These are phyloP conservation scores for Zygothrica quintamaculata DNA, from an alignment of 2,888 invertebrate species.

Conservation along the genomic window DNA sequence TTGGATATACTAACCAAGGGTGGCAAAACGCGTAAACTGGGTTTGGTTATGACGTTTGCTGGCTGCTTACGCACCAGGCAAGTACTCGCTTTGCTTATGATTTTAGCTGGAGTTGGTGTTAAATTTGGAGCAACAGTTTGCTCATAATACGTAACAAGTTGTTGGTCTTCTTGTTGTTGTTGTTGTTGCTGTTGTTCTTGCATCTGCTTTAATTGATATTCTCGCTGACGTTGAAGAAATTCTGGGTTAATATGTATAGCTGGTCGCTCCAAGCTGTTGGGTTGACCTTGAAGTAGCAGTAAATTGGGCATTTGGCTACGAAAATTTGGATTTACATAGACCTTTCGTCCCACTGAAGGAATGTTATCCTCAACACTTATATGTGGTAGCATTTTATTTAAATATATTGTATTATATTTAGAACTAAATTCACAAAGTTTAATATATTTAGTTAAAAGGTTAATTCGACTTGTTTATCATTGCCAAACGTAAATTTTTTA, in stretches of 20 bases:
- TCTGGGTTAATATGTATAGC: constrained; percentile 84
- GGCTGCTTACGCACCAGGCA: constrained; percentile 80
- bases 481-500: not conserved
- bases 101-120: constrained; percentile 64
- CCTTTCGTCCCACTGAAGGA: constrained; percentile 82
- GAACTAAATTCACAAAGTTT: not conserved
- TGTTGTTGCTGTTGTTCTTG: constrained; percentile 28
- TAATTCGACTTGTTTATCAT: not conserved
- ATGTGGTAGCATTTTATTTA: constrained; percentile 59
- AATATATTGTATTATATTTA: constrained; percentile 16
- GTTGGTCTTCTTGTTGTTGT: constrained; percentile 31
- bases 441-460: not conserved
- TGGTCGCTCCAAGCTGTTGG: constrained; percentile 38
- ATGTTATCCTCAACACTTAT: constrained; percentile 78
- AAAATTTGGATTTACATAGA: constrained; percentile 84
- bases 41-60: constrained; percentile 2
- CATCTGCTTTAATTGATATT: constrained; percentile 24
- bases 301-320: constrained; percentile 33
- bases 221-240: constrained; percentile 79
- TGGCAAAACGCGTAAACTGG: constrained; percentile 34
- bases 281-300: constrained; percentile 57
- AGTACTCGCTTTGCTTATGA: constrained; percentile 82
- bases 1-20: constrained; percentile 80
- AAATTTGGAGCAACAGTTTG: constrained; percentile 31
- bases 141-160: constrained; percentile 43